Evolutionary conservation across 2,113 vertebrate species (phyloP).

Genomic region (Cephalopholis sonnerati): DNA sequence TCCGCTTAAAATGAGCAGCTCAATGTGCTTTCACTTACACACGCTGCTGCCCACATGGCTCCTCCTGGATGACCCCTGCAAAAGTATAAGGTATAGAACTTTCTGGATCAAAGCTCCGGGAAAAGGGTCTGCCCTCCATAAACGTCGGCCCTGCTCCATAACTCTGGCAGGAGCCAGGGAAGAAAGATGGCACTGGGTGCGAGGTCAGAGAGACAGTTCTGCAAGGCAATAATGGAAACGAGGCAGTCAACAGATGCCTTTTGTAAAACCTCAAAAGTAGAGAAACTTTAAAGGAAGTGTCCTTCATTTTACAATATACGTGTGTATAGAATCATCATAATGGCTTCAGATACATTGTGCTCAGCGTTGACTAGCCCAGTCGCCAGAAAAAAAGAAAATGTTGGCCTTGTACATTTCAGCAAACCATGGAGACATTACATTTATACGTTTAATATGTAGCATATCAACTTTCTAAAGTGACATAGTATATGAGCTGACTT

Average conservation of each 20-base stretch:
- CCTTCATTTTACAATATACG: not conserved
- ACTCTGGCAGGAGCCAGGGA: constrained; percentile 69
- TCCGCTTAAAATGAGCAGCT: constrained; percentile 43
- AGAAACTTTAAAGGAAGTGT: not conserved
- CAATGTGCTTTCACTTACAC: constrained; percentile 78
- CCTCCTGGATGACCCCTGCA: constrained; percentile 70
- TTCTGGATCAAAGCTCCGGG: constrained; percentile 79
- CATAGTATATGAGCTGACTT: too few species aligned
- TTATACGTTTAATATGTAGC: too few species aligned
- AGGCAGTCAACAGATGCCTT: constrained; percentile 58
- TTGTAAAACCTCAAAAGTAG: constrained; percentile 13
- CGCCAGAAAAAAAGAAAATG: too few species aligned
- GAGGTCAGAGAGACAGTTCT: constrained; percentile 69
- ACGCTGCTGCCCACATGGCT: constrained; percentile 68
- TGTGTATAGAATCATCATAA: not conserved
- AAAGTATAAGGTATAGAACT: constrained; percentile 69
- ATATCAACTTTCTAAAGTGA: too few species aligned
- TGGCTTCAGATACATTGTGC: not conserved
- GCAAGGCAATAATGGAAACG: constrained; percentile 55
- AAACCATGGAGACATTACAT: too few species aligned
- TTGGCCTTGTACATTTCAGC: too few species aligned
- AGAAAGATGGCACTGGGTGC: constrained; percentile 70
- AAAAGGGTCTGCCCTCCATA: constrained; percentile 77
- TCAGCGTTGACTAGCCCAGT: not conserved
- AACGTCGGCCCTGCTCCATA: constrained; percentile 72